A percentile compares a stretch with the other conserved stretches of the same genome.
These are phyloP conservation scores for Polylopha cassiicola DNA, from an alignment of 2,888 invertebrate species.

Conservation along the genomic window DNA sequence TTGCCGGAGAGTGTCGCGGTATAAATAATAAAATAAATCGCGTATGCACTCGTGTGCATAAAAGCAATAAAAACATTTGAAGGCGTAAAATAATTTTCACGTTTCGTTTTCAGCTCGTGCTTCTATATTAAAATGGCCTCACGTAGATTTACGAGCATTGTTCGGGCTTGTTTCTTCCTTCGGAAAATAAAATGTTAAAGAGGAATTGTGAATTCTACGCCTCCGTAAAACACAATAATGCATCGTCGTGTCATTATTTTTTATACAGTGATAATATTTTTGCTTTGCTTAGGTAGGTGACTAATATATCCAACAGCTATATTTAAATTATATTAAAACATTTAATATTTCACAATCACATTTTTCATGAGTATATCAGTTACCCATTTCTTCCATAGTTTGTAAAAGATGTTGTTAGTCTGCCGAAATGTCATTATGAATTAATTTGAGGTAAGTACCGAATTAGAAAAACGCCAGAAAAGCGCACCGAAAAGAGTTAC, in stretches of 20 bases:
- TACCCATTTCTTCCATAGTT: no score
- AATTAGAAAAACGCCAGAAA: no score
- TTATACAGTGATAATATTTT: no score
- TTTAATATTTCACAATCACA: no score
- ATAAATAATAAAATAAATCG: slow-evolving; percentile 6
- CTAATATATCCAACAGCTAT: no score
- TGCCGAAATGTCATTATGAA: no score
- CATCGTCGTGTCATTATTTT: slow-evolving; percentile 2
- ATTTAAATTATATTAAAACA: no score
- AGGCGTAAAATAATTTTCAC: slow-evolving; percentile 11
- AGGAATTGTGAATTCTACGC: slow-evolving; percentile 10
- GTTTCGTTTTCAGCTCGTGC: slow-evolving; percentile 14
- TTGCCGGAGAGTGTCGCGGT: not conserved
- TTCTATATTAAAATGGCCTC: slow-evolving; percentile 14
- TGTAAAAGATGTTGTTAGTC: no score
- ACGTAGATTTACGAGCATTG: slow-evolving; percentile 13
- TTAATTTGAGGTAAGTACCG: no score
- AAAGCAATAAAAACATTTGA: slow-evolving; percentile 11
- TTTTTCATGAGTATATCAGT: no score
- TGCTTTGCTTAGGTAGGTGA: no score
- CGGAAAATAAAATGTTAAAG: slow-evolving; percentile 5
- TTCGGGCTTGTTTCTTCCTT: slow-evolving; percentile 14
- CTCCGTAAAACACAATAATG: slow-evolving; percentile 3
- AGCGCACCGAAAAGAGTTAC: no score
- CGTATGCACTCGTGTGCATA: slow-evolving; percentile 6